Evolutionary conservation across 2,113 vertebrate species (phyloP).

Genomic region (Plecturocebus donacophilus): DNA sequence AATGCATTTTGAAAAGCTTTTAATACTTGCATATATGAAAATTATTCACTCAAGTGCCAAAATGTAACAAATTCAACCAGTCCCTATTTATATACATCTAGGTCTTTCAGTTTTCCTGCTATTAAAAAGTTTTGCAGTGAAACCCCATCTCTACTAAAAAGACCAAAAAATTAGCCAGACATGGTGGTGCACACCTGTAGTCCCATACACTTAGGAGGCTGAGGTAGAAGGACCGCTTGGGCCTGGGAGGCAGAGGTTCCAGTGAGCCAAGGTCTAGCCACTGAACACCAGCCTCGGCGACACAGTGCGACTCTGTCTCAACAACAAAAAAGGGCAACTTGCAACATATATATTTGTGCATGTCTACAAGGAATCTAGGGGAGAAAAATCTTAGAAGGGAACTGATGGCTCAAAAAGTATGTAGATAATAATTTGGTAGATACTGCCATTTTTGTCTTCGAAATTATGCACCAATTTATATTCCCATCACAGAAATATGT

Average conservation of each 20-base stretch:
- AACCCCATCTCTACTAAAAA: too few species aligned
- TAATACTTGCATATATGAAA: neutral
- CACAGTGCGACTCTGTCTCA: too few species aligned
- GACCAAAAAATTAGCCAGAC: too few species aligned
- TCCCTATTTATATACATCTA: neutral
- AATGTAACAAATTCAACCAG: neutral
- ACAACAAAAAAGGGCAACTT: too few species aligned
- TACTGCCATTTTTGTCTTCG: neutral
- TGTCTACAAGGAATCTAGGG: neutral
- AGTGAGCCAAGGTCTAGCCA: too few species aligned
- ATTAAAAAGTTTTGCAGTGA: neutral
- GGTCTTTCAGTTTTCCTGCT: neutral
- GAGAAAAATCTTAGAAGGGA: neutral
- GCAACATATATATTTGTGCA: neutral
- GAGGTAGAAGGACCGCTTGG: too few species aligned
- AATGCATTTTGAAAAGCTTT: neutral
- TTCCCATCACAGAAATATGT: neutral
- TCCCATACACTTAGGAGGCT: too few species aligned
- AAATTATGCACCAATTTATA: neutral
- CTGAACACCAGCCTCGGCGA: too few species aligned
- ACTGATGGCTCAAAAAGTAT: neutral
- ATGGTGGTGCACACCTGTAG: too few species aligned
- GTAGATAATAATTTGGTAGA: neutral
- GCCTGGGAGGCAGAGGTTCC: too few species aligned
- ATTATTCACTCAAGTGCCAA: neutral